Base-by-base conservation (phyloP, 2,888 invertebrate species). In the Ctenicera cuprea region DNA sequence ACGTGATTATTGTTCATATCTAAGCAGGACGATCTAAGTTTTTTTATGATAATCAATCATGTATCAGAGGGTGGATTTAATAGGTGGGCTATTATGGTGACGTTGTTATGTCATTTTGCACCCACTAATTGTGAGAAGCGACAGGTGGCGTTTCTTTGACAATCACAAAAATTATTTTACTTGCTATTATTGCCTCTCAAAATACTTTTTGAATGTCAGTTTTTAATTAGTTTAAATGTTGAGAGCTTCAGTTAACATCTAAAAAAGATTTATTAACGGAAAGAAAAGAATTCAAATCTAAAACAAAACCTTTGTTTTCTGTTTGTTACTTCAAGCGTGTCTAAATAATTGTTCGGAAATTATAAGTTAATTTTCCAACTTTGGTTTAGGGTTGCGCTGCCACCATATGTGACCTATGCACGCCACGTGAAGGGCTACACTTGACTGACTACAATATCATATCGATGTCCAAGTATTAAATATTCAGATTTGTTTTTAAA, bases 401-500 rank as follows among this genome's bases (percentile, higher is more conserved):
- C 72, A 30, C 74, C 76, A 75, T 75, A 75, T 76, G 76, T 75
- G 76, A 76, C 74, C 74, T 75, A 63, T 73, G 68, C 76, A 70
- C 71, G 64, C 33, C 76, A 76, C 72, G 73, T 70, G 76, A 52
- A 52, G 41, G 61, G 41, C 62, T 62, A 72, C 71, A 66, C 71
- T 66, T 72, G 45, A 66, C 71, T 66, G 61, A 66, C 41, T 71
- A n/a, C 38, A 57, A 57, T 62, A 50, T 59, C 30, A 59, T 67
- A 71, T 57, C 57, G 30, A 64, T 74, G 61, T 43, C 65, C 9
- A 63, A 16, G 50, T 48, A 64, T 73, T 69, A 73, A 64, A 66
- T 65, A 70, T 74, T 74, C 70, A 52, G 71, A 74, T 74, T 65
- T 70, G 26, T 41, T 73, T 73, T 73, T 73, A 64, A 73, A 63